These are phyloP conservation scores for Eueremaeus valkanovi DNA, from an alignment of 2,888 invertebrate genomes.

Conservation along the genomic window DNA sequence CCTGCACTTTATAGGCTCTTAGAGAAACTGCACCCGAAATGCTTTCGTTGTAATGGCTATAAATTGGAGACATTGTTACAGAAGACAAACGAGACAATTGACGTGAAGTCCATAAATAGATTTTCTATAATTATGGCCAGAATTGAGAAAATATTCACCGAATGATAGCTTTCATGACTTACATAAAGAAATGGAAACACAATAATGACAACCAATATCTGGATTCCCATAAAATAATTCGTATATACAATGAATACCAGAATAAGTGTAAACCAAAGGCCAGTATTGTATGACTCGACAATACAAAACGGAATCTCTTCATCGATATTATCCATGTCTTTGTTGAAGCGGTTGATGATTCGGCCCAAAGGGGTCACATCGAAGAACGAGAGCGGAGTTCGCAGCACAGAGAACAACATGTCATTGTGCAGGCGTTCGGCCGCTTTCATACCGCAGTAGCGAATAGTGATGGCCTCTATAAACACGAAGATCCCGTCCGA, in stretches of 20 bases:
- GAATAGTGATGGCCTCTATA: slow-evolving; percentile 45
- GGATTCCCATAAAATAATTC: neutral
- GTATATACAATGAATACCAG: slow-evolving; percentile 4
- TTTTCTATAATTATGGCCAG: slow-evolving; percentile 61
- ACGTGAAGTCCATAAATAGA: slow-evolving; percentile 88
- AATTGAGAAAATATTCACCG: neutral
- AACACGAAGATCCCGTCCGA: slow-evolving; percentile 50
- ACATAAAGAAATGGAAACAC: neutral
- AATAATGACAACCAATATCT: neutral
- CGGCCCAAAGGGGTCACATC: slow-evolving; percentile 69
- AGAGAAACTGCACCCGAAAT: slow-evolving; percentile 75
- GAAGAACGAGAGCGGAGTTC: slow-evolving; percentile 63
- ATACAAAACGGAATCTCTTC: slow-evolving; percentile 61
- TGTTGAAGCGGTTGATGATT: slow-evolving; percentile 65
- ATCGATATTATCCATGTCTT: slow-evolving; percentile 65
- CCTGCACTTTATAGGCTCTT: slow-evolving; percentile 73
- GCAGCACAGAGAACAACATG: slow-evolving; percentile 56
- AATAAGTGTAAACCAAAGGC: slow-evolving; percentile 49
- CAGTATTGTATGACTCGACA: neutral
- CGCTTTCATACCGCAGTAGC: slow-evolving; percentile 48
- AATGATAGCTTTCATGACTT: neutral
- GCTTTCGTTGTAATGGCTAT: slow-evolving; percentile 92
- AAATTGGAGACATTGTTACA: slow-evolving; percentile 88
- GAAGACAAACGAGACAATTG: slow-evolving; percentile 91
- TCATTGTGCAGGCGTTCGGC: slow-evolving; percentile 61